Percentiles rank a stretch among this genome's conserved stretches.
Evolutionary conservation across 2,797 vertebrate genomes (phyloP).

Genomic region (Astyanax mexicanus): DNA sequence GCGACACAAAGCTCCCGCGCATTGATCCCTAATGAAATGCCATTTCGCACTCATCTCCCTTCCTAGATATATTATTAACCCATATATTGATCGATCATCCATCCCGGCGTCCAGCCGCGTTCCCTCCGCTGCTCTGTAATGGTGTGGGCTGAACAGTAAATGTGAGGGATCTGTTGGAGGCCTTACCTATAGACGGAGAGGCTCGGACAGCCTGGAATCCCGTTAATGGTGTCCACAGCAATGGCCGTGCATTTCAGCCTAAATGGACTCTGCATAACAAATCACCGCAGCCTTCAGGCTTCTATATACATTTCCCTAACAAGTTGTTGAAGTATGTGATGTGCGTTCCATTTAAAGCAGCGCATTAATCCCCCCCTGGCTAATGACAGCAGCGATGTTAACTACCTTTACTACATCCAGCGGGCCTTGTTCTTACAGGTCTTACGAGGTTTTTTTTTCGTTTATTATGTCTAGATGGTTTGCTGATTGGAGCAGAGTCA

Average conservation of each 20-base stretch:
- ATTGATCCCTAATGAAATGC: slow-evolving; percentile 63
- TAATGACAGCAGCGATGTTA: slow-evolving; percentile 34
- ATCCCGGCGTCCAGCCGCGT: slow-evolving; percentile 37
- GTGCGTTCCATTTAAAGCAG: slow-evolving; percentile 65
- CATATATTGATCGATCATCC: slow-evolving; percentile 60
- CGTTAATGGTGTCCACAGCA: slow-evolving; percentile 63
- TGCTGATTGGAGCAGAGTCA: not conserved
- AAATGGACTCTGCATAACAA: slow-evolving; percentile 75
- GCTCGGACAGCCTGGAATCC: slow-evolving; percentile 28
- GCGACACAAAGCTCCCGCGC: slow-evolving; percentile 47
- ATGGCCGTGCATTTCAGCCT: slow-evolving; percentile 74
- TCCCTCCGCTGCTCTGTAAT: slow-evolving; percentile 50
- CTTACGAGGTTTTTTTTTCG: not conserved
- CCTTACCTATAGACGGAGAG: slow-evolving; percentile 43
- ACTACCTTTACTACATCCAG: slow-evolving; percentile 24
- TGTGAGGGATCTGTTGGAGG: slow-evolving; percentile 53
- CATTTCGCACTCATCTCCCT: slow-evolving; percentile 59
- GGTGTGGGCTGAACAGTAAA: slow-evolving; percentile 53
- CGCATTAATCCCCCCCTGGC: slow-evolving; percentile 33
- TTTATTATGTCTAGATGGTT: no score
- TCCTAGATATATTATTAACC: slow-evolving; percentile 61
- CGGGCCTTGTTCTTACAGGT: slow-evolving; percentile 10
- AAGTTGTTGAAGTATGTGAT: slow-evolving; percentile 77
- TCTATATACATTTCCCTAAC: slow-evolving; percentile 78
- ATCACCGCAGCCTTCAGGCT: slow-evolving; percentile 70